Percentiles rank a stretch among this genome's conserved stretches.
phyloP scores from a whole-genome alignment of 2,797 vertebrate genomes.

The Acipenser oxyrinchus region DNA sequence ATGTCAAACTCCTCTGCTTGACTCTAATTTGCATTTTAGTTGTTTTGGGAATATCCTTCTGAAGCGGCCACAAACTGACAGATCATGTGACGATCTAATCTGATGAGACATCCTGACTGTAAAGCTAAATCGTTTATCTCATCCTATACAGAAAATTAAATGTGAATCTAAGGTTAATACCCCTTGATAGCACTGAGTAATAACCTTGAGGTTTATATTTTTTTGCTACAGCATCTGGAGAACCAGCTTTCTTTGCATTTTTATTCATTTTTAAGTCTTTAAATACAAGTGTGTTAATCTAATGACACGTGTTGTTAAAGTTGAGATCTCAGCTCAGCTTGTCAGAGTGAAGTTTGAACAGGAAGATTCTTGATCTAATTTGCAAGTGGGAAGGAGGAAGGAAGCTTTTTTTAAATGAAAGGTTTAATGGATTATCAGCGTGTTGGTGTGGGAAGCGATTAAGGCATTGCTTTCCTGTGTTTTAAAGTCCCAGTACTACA shows the following conservation, averaged over 20 bases:
- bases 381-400: too few relatives aligned
- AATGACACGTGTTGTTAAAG: neutral
- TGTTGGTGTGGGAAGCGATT: too few relatives aligned
- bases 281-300: too few relatives aligned
- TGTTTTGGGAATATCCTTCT: neutral
- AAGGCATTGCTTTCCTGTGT: too few relatives aligned
- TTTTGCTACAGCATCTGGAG: neutral
- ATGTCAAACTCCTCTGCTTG: neutral
- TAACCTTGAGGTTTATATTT: neutral
- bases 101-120: neutral
- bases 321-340: neutral
- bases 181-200: neutral
- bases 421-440: too few relatives aligned
- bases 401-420: too few relatives aligned
- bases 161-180: neutral
- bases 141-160: neutral
- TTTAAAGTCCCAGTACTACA: too few relatives aligned
- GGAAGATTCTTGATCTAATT: neutral
- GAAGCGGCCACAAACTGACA: neutral
- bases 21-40: neutral
- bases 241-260: too few relatives aligned
- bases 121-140: neutral
- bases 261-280: too few relatives aligned
- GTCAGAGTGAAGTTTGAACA: neutral
- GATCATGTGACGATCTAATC: neutral